Base-by-base conservation (phyloP, 2,888 invertebrate genomes). In the Dorcus hopei region DNA sequence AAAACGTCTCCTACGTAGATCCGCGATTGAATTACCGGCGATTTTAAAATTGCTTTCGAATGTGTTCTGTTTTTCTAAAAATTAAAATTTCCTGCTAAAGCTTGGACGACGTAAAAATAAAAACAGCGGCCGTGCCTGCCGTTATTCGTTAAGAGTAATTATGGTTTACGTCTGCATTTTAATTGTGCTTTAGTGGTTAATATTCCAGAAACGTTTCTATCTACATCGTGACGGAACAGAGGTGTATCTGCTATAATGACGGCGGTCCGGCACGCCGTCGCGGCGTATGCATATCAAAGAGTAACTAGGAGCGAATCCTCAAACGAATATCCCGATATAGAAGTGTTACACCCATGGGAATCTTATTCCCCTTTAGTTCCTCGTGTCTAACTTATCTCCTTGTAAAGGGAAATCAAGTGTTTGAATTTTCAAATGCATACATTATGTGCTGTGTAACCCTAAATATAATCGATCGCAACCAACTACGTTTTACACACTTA, bases 61-160 rank as follows among this genome's bases (percentile, higher is more conserved):
- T 33, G 26, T 33, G 26, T 33, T 7, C 26, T 33, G 7, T 33
- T 33, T 33, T 33, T 5, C 26, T 33, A 33, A 33, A 33, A 33
- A 33, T 33, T 33, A 33, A 33, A 33, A 33, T 33, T 33, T 33
- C 26, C 26, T 33, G 26, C 26, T 4, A 6, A 3, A 19, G 19
- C 19, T 19, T 3, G 19, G 19, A 19, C 19, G 19, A 19, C 19
- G 19, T 19, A 3, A 19, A 19, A 19, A 19, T 19, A 19, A 19
- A 19, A 19, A 19, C 2, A 19, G 19, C 26, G 7, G 26, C 26
- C 26, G 26, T 33, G 26, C 26, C 26, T 33, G 26, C 26, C 26
- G 11, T 42, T 62, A 65, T 63, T 64, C 64, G 62, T 65, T 64
- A 61, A 58, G 61, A 61, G 59, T 63, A 65, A 64, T 65, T 65